A percentile compares a stretch with the other conserved stretches of the same genome.
Conservation (phyloP, 2,888 invertebrate genomes). For the Sericinus montela region DNA sequence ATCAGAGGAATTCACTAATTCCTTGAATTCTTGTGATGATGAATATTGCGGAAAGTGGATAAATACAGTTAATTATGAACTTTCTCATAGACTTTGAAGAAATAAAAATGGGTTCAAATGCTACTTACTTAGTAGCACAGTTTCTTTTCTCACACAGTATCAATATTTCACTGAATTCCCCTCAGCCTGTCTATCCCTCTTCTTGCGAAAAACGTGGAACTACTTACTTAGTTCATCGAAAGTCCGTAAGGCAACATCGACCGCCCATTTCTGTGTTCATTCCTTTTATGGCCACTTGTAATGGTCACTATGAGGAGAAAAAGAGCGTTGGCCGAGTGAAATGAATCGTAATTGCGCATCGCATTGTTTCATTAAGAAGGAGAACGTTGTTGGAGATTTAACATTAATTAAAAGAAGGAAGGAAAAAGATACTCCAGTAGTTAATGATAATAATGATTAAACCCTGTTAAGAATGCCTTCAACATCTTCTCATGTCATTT, state of each 20-base stretch:
- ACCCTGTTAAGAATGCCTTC: neutral
- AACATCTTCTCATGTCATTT: neutral
- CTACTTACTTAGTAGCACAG: no score
- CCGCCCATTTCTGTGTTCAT: slow-evolving; percentile 47
- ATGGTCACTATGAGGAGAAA: slow-evolving; percentile 47
- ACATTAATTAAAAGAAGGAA: slow-evolving; percentile 22
- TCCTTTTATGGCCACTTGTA: slow-evolving; percentile 55
- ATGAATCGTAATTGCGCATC: slow-evolving; percentile 47
- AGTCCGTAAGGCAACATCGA: slow-evolving; percentile 47
- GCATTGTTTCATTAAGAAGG: slow-evolving; percentile 53
- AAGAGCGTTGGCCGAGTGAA: slow-evolving; percentile 43
- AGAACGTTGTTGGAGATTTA: slow-evolving; percentile 26
- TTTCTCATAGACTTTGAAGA: no score
- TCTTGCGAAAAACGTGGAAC: slow-evolving; percentile 31
- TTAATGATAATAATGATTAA: neutral
- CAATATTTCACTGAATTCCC: slow-evolving; percentile 36
- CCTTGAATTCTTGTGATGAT: no score
- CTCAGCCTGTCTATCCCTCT: slow-evolving; percentile 33
- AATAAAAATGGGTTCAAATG: no score
- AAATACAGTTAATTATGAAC: no score
- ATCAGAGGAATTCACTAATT: no score
- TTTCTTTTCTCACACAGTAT: slow-evolving; percentile 28
- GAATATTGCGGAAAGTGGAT: no score
- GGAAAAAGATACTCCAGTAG: neutral
- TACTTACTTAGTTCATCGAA: slow-evolving; percentile 43